Evolutionary conservation across 2,113 vertebrate species (phyloP).

Genomic region (Tyrannus savana): DNA sequence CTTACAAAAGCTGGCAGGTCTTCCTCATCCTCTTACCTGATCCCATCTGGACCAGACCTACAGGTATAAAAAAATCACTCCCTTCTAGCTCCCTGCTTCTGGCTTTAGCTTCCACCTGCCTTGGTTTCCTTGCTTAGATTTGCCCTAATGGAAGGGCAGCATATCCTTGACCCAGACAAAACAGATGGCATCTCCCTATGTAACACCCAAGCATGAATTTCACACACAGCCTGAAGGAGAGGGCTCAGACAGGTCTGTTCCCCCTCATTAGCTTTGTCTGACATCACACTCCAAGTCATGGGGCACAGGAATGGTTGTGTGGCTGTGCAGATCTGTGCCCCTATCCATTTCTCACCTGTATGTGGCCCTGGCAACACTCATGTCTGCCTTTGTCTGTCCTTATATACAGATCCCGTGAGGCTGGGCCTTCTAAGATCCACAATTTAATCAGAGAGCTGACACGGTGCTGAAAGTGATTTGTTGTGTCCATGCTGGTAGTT

Average conservation of each 20-base stretch:
- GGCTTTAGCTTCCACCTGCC: neutral
- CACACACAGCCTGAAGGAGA: neutral
- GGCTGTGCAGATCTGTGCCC: neutral
- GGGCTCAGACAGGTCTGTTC: conserved; percentile 52
- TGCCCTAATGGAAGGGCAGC: neutral
- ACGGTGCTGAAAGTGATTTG: conserved; percentile 53
- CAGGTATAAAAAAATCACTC: neutral
- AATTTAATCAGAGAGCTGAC: conserved; percentile 55
- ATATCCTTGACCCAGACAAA: conserved; percentile 38
- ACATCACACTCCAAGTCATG: neutral
- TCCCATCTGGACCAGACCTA: neutral
- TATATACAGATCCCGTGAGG: neutral
- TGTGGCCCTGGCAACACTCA: neutral
- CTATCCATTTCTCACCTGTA: neutral
- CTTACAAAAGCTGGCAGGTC: neutral
- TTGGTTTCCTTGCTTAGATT: neutral
- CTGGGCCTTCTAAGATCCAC: conserved; percentile 19
- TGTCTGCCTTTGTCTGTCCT: neutral
- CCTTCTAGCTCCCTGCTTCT: neutral
- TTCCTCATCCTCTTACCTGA: neutral
- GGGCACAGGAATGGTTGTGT: neutral
- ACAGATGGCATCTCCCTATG: conserved; percentile 35
- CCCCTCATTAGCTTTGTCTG: conserved; percentile 44
- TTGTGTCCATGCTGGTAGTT: conserved; percentile 35
- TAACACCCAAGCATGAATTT: neutral